Conservation (phyloP, 53 echinoderm and acorn worm species). For the Temnopleurus reevesii region DNA sequence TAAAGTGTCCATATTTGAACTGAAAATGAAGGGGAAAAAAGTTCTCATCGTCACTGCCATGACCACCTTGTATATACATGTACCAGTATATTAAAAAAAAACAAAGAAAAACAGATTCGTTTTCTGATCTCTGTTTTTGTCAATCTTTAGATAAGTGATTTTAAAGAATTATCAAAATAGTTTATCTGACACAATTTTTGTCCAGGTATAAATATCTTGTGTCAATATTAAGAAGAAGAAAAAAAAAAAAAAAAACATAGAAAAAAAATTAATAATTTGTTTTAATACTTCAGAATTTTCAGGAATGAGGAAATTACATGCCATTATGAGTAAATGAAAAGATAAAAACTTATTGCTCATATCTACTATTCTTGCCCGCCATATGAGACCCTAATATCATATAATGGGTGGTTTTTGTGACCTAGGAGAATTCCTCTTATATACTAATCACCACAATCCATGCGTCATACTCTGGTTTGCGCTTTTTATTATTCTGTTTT, state of each 20-base stretch:
- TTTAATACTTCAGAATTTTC: background rate
- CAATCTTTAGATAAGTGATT: no score
- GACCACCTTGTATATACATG: constrained; percentile 24
- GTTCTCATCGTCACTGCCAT: constrained; percentile 32
- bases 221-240: no score
- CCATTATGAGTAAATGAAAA: no score
- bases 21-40: background rate
- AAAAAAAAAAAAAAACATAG: no score
- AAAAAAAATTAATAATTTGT: no score
- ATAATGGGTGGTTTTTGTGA: background rate
- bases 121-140: no score
- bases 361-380: background rate
- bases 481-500: background rate
- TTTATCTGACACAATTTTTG: no score
- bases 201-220: no score
- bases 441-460: background rate
- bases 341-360: background rate
- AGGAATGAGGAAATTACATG: background rate
- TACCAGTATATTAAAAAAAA: no score
- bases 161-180: no score
- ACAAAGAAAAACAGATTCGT: no score
- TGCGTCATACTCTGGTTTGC: background rate
- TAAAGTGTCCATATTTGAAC: background rate
- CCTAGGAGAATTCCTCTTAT: background rate
- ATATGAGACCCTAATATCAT: no score